A percentile compares a stretch with the other conserved stretches of the same genome.
phyloP scores from a whole-genome alignment of 37 sponge, comb jelly and placozoan genomes.

The Petrosia ficiformis region DNA sequence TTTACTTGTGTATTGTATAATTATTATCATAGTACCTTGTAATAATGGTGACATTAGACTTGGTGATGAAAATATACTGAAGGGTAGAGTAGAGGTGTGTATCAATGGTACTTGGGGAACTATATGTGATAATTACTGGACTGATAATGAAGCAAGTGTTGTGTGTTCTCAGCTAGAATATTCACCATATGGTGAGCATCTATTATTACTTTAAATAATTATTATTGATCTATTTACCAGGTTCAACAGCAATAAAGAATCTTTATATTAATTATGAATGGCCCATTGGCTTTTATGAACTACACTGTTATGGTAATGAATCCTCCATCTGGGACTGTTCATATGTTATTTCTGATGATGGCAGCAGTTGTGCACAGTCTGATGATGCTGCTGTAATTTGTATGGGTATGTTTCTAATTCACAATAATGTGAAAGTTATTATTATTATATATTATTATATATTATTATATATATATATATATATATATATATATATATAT shows the following conservation, averaged over 20 bases:
- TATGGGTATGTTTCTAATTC: background rate
- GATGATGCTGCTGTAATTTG: background rate
- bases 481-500: too few relatives aligned
- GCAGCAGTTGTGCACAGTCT: background rate
- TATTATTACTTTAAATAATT: background rate
- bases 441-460: too few relatives aligned
- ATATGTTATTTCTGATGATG: background rate
- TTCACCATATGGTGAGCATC: conserved; percentile 13
- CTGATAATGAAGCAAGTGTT: conserved; percentile 3
- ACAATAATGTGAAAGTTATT: too few relatives aligned
- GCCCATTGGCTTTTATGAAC: background rate
- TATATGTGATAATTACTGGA: conserved; percentile 6
- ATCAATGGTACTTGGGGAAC: background rate
- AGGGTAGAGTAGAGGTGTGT: conserved; percentile 20
- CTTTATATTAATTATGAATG: background rate
- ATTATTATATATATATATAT: too few relatives aligned
- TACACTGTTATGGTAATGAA: background rate
- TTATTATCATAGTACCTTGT: background rate
- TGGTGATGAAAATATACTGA: background rate
- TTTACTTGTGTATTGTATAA: background rate
- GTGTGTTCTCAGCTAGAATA: conserved; percentile 1
- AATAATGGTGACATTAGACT: background rate
- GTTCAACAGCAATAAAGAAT: background rate
- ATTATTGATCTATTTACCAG: background rate
- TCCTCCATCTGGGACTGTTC: background rate